Conservation (phyloP, 2,113 vertebrate genomes). For the Sapayoa aenigma region DNA sequence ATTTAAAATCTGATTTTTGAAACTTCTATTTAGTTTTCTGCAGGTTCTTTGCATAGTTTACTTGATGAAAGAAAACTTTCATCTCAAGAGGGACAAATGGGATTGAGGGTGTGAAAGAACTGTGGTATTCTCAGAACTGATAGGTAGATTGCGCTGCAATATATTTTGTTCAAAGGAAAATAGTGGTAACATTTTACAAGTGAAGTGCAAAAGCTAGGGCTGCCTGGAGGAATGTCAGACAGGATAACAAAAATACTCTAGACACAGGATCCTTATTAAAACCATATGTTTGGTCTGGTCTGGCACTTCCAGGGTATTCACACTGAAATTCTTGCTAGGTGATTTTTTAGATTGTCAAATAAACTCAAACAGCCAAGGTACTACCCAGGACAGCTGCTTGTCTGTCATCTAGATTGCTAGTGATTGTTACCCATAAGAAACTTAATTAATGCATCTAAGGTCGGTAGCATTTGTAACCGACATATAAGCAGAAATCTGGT, state of each 20-base stretch:
- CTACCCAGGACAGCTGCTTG: background rate
- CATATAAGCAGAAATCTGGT: background rate
- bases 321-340: background rate
- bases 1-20: conserved; percentile 9
- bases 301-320: background rate
- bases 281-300: background rate
- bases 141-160: background rate
- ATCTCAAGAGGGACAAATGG: background rate
- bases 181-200: background rate
- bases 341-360: background rate
- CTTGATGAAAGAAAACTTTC: background rate
- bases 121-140: background rate
- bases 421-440: background rate
- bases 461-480: background rate
- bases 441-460: background rate
- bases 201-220: background rate
- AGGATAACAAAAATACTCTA: background rate
- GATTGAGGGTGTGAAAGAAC: background rate
- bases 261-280: background rate
- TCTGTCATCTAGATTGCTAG: background rate
- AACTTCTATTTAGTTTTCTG: background rate
- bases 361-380: background rate
- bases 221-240: background rate
- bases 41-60: background rate
- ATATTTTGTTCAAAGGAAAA: background rate